Evolutionary conservation across 2,797 vertebrate genomes (phyloP).

Genomic region (Poeciliopsis paucimaculata): DNA sequence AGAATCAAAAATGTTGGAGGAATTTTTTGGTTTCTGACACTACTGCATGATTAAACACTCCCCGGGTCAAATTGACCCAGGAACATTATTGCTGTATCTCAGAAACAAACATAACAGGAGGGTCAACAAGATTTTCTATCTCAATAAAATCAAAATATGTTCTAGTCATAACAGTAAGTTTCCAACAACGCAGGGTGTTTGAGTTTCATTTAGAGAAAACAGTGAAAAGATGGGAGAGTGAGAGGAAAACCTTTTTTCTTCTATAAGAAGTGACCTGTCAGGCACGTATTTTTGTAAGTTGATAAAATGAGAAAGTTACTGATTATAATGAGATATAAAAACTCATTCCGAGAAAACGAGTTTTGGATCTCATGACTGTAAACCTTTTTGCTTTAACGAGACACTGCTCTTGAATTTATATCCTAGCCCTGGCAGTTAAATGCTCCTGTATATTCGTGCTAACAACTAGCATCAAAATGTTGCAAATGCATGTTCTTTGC

Average conservation of each 20-base stretch:
- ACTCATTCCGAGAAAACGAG: background rate
- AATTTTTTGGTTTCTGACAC: too few species aligned
- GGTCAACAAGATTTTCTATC: background rate
- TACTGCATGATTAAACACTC: too few species aligned
- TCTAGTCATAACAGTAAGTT: background rate
- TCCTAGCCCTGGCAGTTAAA: background rate
- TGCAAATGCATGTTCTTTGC: conserved; percentile 2
- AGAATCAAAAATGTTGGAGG: too few species aligned
- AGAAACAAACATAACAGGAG: too few species aligned
- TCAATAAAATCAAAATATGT: background rate
- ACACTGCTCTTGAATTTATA: background rate
- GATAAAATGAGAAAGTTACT: background rate
- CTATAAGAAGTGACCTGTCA: background rate
- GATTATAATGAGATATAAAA: background rate
- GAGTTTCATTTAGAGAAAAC: background rate
- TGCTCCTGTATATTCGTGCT: background rate
- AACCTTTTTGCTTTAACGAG: background rate
- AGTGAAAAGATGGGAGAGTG: background rate
- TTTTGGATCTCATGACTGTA: background rate
- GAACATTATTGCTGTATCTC: too few species aligned
- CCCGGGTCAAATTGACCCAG: too few species aligned
- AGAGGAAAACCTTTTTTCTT: background rate
- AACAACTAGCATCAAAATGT: background rate
- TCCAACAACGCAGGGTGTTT: background rate
- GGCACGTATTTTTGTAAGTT: background rate